Evolutionary conservation across 2,888 invertebrate genomes (phyloP), one percentile per base, ranked within the genome.

Genomic region (Noctua janthina): DNA sequence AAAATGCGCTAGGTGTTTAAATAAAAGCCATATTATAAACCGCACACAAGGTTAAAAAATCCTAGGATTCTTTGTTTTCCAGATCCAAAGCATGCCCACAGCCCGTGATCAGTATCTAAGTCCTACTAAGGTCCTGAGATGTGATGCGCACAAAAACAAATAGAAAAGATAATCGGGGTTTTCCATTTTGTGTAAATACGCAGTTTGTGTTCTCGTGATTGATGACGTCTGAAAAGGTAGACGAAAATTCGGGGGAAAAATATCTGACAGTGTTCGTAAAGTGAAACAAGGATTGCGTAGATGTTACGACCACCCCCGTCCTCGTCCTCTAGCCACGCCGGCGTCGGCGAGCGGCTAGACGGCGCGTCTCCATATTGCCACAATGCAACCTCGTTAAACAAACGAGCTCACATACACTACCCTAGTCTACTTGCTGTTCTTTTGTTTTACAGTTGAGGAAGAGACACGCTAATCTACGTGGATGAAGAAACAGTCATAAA

Each of bases 341-440:
- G 90, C 89, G 90, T 79, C 87, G 70, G 83, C 74, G 92, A 92
- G 92, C 91, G 95, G 93, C 95, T 92, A 96, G 96, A 96, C 96
- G 91, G 93, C 92, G 91, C 92, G 96, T 94, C 95, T 92, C 95
- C 95, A 84, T 89, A 92, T 92, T 91, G 89, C 90, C 88, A 89
- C 89, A 90, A 92, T 90, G 92, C 88, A 90, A 91, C 91, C 93
- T 93, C 92, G 93, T 93, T 93, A 92, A 88, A 88, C 90, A 93
- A 93, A 93, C 91, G 91, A 93, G 90, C 90, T 86, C 79, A 85
- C 80, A 90, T 86, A 86, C 87, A 84, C 83, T 84, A 78, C 81
- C 84, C 78, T 70, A 85, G 76, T 87, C 82, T 85, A 83, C 87
- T 87, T 84, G 86, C 88, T 89, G 87, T 88, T 83, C 90, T 90